A percentile compares a stretch with the other conserved stretches of the same genome.
Evolutionary conservation across 2,888 invertebrate species (phyloP).

Genomic region (Sarcophaga variegata): DNA sequence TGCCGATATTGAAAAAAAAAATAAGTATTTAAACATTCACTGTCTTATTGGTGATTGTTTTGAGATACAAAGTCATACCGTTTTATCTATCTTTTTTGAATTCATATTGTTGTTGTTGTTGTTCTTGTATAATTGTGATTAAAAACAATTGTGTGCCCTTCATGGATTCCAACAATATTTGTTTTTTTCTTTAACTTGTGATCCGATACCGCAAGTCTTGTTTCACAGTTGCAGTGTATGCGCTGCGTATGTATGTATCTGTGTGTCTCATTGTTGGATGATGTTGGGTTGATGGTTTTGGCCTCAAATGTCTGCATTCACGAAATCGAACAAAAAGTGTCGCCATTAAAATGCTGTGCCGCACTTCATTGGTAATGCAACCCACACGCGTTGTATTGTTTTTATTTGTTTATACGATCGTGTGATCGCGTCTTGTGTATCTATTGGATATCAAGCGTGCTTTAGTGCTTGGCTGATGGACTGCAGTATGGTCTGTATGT

Average conservation of each 20-base stretch:
- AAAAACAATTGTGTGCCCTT: conserved; percentile 54
- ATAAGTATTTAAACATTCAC: conserved; percentile 40
- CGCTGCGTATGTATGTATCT: not conserved
- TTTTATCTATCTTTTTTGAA: conserved; percentile 13
- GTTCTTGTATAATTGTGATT: conserved; percentile 1
- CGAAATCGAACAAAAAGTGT: conserved; percentile 51
- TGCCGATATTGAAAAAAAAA: not conserved
- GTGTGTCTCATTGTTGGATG: conserved; percentile 58
- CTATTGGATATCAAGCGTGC: not conserved
- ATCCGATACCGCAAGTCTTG: conserved; percentile 39
- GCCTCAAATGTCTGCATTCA: conserved; percentile 65
- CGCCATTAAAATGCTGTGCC: conserved; percentile 68
- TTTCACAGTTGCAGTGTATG: not conserved
- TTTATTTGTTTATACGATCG: conserved; percentile 11
- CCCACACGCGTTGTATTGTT: conserved; percentile 50
- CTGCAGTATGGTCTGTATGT: not conserved
- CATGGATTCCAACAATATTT: conserved; percentile 28
- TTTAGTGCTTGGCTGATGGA: not conserved
- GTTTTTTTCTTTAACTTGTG: conserved; percentile 42
- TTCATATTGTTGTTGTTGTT: conserved; percentile 23
- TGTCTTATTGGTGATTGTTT: conserved; percentile 40
- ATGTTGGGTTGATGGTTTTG: conserved; percentile 56
- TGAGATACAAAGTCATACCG: conserved; percentile 50
- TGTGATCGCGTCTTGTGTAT: not conserved
- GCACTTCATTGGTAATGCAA: conserved; percentile 63